These are phyloP conservation scores for Etia nguti DNA, from an alignment of 2,113 vertebrate species.

Conservation along the genomic window DNA sequence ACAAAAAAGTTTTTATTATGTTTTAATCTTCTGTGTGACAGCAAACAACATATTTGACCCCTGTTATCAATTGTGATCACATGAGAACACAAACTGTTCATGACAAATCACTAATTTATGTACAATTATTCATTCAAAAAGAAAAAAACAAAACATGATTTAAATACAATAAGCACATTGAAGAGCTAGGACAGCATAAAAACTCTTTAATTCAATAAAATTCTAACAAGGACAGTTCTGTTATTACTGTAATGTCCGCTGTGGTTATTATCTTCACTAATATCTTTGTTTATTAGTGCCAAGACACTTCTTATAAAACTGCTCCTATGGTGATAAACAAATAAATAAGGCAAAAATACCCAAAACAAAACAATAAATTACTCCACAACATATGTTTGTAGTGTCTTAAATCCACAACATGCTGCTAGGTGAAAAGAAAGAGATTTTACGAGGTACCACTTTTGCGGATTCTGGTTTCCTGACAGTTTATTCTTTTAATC, in stretches of 20 bases:
- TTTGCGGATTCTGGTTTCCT: background rate
- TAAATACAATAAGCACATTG: slow-evolving; percentile 8
- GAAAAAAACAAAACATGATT: background rate
- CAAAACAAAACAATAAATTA: slow-evolving; percentile 35
- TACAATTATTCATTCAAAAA: slow-evolving; percentile 39
- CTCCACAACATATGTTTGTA: background rate
- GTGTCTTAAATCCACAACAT: slow-evolving; percentile 4
- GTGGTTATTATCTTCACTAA: background rate
- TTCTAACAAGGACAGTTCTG: background rate
- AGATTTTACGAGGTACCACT: background rate
- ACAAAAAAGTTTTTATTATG: background rate
- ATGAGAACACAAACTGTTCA: background rate
- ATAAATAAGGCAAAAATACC: slow-evolving; percentile 54
- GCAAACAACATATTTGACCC: background rate
- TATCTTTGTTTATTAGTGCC: slow-evolving; percentile 3
- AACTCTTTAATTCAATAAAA: slow-evolving; percentile 7
- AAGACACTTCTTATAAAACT: slow-evolving; percentile 21
- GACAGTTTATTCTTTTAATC: background rate
- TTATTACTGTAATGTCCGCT: background rate
- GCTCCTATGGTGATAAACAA: slow-evolving; percentile 23
- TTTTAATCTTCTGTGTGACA: background rate
- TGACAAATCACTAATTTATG: slow-evolving; percentile 29
- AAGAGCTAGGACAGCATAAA: slow-evolving; percentile 21
- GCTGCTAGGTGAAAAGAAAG: background rate
- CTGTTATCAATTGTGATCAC: background rate